Evolutionary conservation across 2,888 invertebrate genomes (phyloP).

Genomic region (Pteria penguin): DNA sequence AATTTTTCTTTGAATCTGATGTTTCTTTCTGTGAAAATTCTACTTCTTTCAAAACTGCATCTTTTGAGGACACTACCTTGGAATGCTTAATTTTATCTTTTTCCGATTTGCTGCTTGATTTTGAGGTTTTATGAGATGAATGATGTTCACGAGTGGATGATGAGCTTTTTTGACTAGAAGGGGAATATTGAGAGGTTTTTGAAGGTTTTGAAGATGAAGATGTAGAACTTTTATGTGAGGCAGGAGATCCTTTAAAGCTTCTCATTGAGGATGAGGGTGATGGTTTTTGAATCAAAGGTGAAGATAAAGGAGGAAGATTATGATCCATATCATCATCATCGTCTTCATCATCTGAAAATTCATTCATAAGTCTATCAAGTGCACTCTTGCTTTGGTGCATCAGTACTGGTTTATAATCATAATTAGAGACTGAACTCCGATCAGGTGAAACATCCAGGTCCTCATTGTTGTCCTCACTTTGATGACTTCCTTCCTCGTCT

Average conservation of each 20-base stretch:
- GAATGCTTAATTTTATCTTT: neutral
- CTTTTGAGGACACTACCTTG: neutral
- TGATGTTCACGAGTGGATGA: conserved; percentile 4
- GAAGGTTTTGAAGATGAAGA: conserved; percentile 10
- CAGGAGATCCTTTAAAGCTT: conserved; percentile 22
- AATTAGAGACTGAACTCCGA: conserved; percentile 14
- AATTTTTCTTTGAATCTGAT: conserved; percentile 13
- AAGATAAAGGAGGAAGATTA: conserved; percentile 18
- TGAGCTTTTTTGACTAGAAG: conserved; percentile 37
- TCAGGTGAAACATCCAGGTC: conserved; percentile 8
- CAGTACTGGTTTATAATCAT: neutral
- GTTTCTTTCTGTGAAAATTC: conserved; percentile 35
- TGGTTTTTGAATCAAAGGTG: conserved; percentile 20
- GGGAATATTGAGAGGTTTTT: conserved; percentile 39
- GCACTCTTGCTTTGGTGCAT: conserved; percentile 13
- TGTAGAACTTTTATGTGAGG: conserved; percentile 17
- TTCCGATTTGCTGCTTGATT: conserved; percentile 9
- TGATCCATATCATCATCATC: conserved; percentile 36
- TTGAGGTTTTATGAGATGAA: neutral
- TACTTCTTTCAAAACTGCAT: neutral
- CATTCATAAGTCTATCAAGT: conserved; percentile 23
- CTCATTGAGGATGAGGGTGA: conserved; percentile 36
- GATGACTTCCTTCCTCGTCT: conserved; percentile 19
- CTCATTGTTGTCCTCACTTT: conserved; percentile 12
- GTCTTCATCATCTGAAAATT: conserved; percentile 25